Evolutionary conservation across 2,797 vertebrate genomes (phyloP).

Genomic region (Anomalospiza imberbis): DNA sequence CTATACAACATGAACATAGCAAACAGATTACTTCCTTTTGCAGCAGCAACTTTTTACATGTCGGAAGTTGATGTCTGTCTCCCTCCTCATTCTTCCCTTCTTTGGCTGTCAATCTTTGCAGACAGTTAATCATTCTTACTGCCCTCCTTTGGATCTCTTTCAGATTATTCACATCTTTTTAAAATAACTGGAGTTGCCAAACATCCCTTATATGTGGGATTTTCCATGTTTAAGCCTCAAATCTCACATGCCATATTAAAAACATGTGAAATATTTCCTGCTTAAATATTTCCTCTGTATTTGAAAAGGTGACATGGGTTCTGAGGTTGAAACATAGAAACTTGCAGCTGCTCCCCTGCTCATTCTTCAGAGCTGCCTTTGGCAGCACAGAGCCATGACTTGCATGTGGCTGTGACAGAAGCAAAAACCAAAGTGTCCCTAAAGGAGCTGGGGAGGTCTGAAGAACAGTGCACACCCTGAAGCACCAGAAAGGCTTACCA

Average conservation of each 20-base stretch:
- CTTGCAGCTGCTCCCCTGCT: conserved; percentile 18
- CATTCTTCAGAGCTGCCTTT: not conserved
- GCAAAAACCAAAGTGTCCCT: not conserved
- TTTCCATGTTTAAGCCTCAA: conserved; percentile 13
- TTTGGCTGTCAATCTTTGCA: not conserved
- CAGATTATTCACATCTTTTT: not conserved
- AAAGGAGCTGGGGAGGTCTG: not conserved
- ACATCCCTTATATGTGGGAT: not conserved
- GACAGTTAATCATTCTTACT: not conserved
- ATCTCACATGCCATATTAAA: conserved; percentile 18
- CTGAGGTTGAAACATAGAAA: conserved; percentile 1
- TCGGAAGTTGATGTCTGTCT: not conserved
- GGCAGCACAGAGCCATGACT: not conserved
- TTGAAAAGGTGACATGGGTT: not conserved
- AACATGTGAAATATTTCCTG: not conserved
- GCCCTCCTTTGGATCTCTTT: not conserved
- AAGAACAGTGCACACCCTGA: not conserved
- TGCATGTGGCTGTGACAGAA: not conserved
- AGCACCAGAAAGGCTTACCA: rapidly evolving
- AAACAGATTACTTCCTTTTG: not conserved
- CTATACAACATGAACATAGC: not conserved
- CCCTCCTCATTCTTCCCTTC: not conserved
- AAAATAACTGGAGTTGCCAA: not conserved
- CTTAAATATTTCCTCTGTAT: not conserved
- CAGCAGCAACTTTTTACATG: not conserved